These are phyloP conservation scores for Erebia epiphron DNA, from an alignment of 2,888 invertebrate genomes.

Conservation along the genomic window DNA sequence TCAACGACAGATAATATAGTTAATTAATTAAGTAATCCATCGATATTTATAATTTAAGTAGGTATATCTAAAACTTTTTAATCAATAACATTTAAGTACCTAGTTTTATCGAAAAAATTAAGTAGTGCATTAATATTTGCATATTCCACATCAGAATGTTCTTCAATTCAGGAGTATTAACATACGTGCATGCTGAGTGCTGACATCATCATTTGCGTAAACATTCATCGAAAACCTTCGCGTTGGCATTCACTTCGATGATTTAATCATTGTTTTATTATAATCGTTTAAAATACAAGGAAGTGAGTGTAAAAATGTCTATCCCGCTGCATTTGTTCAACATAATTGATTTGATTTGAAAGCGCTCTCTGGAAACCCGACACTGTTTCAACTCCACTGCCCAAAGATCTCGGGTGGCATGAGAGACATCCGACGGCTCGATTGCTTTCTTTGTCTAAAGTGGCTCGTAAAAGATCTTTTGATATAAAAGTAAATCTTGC, in stretches of 20 bases:
- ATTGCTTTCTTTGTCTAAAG: conserved; percentile 20
- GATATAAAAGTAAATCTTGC: neutral
- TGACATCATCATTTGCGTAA: conserved; percentile 10
- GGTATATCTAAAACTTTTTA: neutral
- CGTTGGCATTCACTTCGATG: conserved; percentile 6
- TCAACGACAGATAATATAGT: too few relatives aligned
- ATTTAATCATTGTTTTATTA: neutral
- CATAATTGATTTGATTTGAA: conserved; percentile 35
- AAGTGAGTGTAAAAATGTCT: conserved; percentile 18
- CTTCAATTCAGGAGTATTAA: neutral
- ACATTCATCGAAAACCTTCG: conserved; percentile 2
- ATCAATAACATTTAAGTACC: neutral
- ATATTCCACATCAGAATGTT: neutral
- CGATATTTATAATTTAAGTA: too few relatives aligned
- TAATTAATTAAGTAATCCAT: neutral
- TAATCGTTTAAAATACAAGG: neutral
- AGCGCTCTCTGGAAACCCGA: conserved; percentile 16
- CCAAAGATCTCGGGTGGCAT: conserved; percentile 10
- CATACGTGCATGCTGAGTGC: conserved; percentile 4
- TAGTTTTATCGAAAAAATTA: neutral
- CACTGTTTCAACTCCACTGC: conserved; percentile 31
- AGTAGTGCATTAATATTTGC: neutral
- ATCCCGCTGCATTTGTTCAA: conserved; percentile 16
- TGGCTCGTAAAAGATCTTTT: neutral
- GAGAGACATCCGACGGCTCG: conserved; percentile 8